These are phyloP conservation scores for Ammospiza caudacuta DNA, from an alignment of 2,113 vertebrate genomes.

Conservation along the genomic window DNA sequence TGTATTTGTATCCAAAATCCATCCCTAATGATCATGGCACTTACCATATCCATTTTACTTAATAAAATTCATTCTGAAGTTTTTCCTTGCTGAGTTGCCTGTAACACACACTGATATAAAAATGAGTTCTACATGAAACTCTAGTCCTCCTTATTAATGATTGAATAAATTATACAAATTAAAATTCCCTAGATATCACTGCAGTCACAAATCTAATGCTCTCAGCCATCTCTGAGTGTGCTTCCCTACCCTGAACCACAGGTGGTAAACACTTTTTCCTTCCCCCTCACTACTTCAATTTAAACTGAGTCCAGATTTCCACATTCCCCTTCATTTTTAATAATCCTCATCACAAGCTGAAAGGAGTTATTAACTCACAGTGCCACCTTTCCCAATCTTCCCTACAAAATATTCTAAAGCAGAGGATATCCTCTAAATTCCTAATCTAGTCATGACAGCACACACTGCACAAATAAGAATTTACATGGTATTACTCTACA, in stretches of 20 bases:
- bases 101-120: conserved; percentile 52
- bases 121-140: conserved; percentile 45
- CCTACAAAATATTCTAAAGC: not conserved
- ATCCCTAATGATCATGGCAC: conserved; percentile 3
- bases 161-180: conserved; percentile 66
- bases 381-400: not conserved
- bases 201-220: conserved; percentile 56
- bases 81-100: conserved; percentile 51
- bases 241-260: conserved; percentile 39
- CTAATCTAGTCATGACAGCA: not conserved
- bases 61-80: conserved; percentile 62
- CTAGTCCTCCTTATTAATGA: conserved; percentile 43
- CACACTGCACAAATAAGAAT: not conserved
- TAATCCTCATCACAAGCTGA: not conserved
- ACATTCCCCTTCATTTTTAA: conserved; percentile 2
- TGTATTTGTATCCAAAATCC: conserved; percentile 55
- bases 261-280: conserved; percentile 43
- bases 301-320: conserved; percentile 22
- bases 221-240: conserved; percentile 42
- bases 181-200: conserved; percentile 57
- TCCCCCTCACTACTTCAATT: conserved; percentile 27
- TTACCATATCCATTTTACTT: conserved; percentile 45
- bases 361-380: not conserved
- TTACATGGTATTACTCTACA: not conserved
- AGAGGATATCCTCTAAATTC: not conserved